Evolutionary conservation across 2,888 invertebrate species (phyloP).

Genomic region (Loripinus fragilis): DNA sequence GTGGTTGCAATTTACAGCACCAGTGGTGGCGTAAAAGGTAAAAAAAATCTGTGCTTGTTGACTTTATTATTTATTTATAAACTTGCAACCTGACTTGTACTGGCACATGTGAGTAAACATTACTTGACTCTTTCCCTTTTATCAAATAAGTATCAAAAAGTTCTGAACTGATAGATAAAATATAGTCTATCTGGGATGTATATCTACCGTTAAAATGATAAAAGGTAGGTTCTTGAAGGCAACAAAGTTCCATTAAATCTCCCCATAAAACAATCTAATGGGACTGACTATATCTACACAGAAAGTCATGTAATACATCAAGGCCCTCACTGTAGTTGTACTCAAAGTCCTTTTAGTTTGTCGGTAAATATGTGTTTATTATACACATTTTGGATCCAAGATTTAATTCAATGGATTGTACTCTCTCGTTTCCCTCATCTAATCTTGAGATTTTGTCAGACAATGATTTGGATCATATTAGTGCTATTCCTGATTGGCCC

Average conservation of each 20-base stretch:
- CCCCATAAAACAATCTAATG: not conserved
- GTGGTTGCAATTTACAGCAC: no score
- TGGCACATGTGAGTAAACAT: no score
- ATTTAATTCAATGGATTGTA: not conserved
- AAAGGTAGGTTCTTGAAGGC: not conserved
- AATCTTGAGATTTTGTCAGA: constrained; percentile 1
- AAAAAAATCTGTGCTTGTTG: no score
- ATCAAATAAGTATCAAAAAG: no score
- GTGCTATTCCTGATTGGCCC: not conserved
- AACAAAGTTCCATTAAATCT: constrained; percentile 1
- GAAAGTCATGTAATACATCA: not conserved
- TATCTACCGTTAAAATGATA: no score
- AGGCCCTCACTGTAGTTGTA: not conserved
- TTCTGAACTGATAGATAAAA: no score
- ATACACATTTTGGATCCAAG: not conserved
- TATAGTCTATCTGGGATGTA: no score
- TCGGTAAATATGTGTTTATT: not conserved
- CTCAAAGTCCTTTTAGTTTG: not conserved
- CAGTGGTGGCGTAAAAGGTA: no score
- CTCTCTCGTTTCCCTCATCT: not conserved
- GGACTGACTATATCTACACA: not conserved
- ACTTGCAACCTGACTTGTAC: no score
- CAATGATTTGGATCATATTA: not conserved
- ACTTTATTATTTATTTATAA: no score
- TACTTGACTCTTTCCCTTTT: no score